Conservation (phyloP, 2,113 vertebrate species). For the Macroglossus sobrinus region DNA sequence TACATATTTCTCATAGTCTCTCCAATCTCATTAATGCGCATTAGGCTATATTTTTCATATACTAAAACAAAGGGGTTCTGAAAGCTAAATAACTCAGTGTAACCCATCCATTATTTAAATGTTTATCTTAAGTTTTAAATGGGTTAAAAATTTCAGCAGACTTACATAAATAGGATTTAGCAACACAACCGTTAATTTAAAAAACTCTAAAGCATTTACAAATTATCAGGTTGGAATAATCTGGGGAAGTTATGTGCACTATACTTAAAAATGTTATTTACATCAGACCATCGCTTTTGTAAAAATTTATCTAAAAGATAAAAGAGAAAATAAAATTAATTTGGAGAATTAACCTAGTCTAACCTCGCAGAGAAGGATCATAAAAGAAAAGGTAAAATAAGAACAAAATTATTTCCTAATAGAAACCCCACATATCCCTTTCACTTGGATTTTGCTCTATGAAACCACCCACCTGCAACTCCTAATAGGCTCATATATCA, state of each 20-base stretch:
- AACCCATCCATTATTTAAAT: constrained; percentile 66
- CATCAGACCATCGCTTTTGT: constrained; percentile 78
- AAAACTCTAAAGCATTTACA: constrained; percentile 84
- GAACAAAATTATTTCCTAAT: constrained; percentile 67
- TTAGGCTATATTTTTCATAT: constrained; percentile 78
- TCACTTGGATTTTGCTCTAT: constrained; percentile 58
- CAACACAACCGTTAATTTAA: constrained; percentile 80
- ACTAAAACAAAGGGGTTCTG: constrained; percentile 69
- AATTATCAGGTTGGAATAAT: constrained; percentile 81
- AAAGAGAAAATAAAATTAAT: constrained; percentile 66
- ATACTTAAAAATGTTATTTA: constrained; percentile 84
- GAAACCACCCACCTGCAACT: constrained; percentile 55
- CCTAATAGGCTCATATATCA: constrained; percentile 65
- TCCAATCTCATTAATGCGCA: constrained; percentile 79
- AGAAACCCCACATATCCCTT: constrained; percentile 57
- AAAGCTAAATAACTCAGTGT: constrained; percentile 40
- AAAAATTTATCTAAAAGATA: constrained; percentile 76
- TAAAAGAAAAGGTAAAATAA: constrained; percentile 74
- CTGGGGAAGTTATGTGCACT: constrained; percentile 82
- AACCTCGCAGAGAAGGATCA: constrained; percentile 50
- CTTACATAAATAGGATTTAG: constrained; percentile 78
- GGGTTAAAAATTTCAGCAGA: constrained; percentile 75
- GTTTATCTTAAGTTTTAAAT: constrained; percentile 48
- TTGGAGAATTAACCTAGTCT: constrained; percentile 55
- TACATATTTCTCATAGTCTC: constrained; percentile 90